Base-by-base conservation (phyloP, 2,888 invertebrate species). In the Clanis bilineata region DNA sequence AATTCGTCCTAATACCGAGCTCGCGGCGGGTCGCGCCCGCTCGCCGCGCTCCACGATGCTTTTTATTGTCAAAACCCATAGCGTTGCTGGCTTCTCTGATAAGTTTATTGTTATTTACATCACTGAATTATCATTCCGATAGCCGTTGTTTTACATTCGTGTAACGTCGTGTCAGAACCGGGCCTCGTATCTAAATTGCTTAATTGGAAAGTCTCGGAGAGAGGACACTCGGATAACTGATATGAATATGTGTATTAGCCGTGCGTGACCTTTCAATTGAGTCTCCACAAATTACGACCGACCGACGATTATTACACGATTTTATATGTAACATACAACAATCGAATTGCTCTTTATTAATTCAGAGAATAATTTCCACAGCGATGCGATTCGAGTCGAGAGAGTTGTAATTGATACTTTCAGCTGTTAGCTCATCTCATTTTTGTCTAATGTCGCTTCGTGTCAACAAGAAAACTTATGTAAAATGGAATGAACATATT, bases 41-140 rank as follows among this genome's bases (percentile, higher is more conserved):
- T 73, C 73, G 69, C 64, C 68, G 73, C 79, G 70, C 85, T 79
- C 82, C 79, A 80, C 79, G 81, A 77, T 74, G 82, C 85, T 82
- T 90, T 90, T 91, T 90, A 90, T 88, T 90, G 90, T 89, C 88
- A 89, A 89, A 90, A 88, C 87, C 87, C 87, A 90, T 88, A 88
- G 73, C 80, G 69, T 77, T 74, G 79, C 80, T 83, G 82, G 82
- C 80, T 84, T 80, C 74, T 75, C 85, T 80, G 91, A 92, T 92
- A 90, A 90, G 85, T 86, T 90, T 90, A 90, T 91, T 90, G 90
- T 91, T 91, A 91, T 92, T 91, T 90, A 90, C 90, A 88, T 87
- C 87, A 82, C 82, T 77, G 85, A 85, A 88, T 88, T 89, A 89
- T 89, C 88, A 87, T 83, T 79, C 76, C 82, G 88, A 90, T 90